Evolutionary conservation across 1,140 invertebrate genomes (phyloP).

Genomic region (Lethrus apterus): DNA sequence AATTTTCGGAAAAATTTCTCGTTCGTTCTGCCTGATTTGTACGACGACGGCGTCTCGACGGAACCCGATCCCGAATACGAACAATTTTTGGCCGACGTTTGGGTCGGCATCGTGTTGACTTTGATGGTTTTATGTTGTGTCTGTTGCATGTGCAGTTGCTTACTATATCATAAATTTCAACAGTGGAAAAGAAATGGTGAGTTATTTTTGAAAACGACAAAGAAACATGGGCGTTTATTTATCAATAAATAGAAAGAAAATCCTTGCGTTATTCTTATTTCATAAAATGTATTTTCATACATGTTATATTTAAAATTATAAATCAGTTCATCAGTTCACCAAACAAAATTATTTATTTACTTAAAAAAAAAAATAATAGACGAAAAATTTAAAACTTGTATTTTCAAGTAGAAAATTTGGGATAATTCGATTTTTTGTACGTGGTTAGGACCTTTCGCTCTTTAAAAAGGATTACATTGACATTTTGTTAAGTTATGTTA

Average conservation of each 20-base stretch:
- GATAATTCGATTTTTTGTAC: no score
- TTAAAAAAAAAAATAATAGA: no score
- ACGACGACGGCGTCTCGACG: slow-evolving; percentile 16
- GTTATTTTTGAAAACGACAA: slow-evolving; percentile 23
- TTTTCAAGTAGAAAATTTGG: no score
- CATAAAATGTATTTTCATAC: no score
- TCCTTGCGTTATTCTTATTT: neutral
- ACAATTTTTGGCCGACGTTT: slow-evolving; percentile 48
- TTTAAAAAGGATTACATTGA: no score
- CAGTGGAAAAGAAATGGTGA: slow-evolving; percentile 59
- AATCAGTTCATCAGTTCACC: no score
- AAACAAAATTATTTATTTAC: no score
- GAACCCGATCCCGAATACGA: slow-evolving; percentile 39
- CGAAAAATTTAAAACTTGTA: no score
- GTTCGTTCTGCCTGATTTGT: slow-evolving; percentile 6
- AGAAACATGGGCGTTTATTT: neutral
- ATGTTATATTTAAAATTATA: no score
- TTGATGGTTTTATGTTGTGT: slow-evolving; percentile 52
- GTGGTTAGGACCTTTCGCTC: no score
- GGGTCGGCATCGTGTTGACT: slow-evolving; percentile 54
- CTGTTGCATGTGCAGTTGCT: slow-evolving; percentile 53
- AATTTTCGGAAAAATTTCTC: slow-evolving; percentile 7
- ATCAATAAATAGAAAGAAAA: no score
- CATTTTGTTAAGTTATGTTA: no score
- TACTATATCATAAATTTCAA: slow-evolving; percentile 57